These are phyloP conservation scores for Cyphomyrus discorhynchus DNA, from an alignment of 2,113 vertebrate species.

Conservation along the genomic window DNA sequence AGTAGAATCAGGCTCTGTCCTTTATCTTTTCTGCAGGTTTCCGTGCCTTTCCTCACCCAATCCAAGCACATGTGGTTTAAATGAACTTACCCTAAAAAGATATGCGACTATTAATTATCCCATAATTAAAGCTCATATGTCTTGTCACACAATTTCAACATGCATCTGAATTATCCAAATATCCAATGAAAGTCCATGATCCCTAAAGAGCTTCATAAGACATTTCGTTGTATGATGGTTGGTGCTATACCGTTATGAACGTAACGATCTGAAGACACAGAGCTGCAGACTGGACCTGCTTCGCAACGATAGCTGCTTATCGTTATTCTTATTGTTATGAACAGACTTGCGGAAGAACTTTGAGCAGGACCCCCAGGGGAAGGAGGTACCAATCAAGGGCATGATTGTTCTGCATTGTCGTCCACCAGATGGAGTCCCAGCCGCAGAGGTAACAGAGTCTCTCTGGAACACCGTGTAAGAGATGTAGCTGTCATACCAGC, in stretches of 20 bases:
- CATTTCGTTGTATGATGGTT: background rate
- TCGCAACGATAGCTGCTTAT: conserved; percentile 44
- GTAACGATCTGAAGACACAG: background rate
- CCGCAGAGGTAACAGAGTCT: conserved; percentile 75
- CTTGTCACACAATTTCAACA: background rate
- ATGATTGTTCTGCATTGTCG: conserved; percentile 97
- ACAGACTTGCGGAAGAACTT: conserved; percentile 95
- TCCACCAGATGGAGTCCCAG: conserved; percentile 89
- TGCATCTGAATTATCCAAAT: background rate
- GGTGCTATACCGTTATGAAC: background rate
- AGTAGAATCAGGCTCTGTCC: background rate
- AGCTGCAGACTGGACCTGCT: conserved; percentile 24
- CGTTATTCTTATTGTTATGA: conserved; percentile 46
- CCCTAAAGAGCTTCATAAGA: background rate
- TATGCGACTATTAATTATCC: background rate
- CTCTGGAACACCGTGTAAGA: conserved; percentile 1
- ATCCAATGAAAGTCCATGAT: background rate
- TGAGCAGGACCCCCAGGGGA: conserved; percentile 92
- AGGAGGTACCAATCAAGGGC: conserved; percentile 90
- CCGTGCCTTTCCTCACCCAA: background rate
- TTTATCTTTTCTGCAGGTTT: background rate
- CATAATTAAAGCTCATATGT: background rate
- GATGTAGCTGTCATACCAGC: background rate
- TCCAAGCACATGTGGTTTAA: background rate
- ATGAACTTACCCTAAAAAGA: background rate